Conservation (phyloP, 1,140 invertebrate genomes). For the Propsilocerus akamusi region DNA sequence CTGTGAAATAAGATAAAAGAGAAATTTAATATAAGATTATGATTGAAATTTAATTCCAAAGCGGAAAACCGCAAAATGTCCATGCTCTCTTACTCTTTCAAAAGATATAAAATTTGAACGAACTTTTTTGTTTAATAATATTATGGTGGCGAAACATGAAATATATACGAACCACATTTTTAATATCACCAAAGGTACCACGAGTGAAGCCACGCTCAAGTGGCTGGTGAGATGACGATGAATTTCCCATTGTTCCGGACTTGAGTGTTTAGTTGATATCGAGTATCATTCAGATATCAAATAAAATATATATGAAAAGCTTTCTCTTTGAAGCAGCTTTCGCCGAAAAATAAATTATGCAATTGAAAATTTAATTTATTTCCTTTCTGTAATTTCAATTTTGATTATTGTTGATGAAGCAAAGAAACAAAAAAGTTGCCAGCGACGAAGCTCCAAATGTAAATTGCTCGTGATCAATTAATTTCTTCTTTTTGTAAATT, state of each 20-base stretch:
- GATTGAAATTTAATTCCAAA: background rate
- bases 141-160: background rate
- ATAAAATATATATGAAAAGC: background rate
- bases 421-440: background rate
- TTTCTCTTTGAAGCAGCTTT: background rate
- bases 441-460: no score
- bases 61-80: background rate
- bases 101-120: background rate
- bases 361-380: background rate
- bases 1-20: conserved; percentile 14
- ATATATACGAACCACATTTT: conserved; percentile 22
- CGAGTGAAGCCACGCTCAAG: conserved; percentile 24
- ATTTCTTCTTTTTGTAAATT: no score
- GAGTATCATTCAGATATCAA: background rate
- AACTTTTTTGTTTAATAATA: background rate
- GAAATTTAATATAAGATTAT: background rate
- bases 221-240: conserved; percentile 25
- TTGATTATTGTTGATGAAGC: background rate
- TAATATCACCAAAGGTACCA: conserved; percentile 24
- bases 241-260: conserved; percentile 19
- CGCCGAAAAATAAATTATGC: background rate
- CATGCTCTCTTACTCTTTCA: background rate
- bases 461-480: no score
- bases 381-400: background rate
- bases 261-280: background rate